Conservation (phyloP, 2,797 vertebrate genomes). For the Acanthornis magna region DNA sequence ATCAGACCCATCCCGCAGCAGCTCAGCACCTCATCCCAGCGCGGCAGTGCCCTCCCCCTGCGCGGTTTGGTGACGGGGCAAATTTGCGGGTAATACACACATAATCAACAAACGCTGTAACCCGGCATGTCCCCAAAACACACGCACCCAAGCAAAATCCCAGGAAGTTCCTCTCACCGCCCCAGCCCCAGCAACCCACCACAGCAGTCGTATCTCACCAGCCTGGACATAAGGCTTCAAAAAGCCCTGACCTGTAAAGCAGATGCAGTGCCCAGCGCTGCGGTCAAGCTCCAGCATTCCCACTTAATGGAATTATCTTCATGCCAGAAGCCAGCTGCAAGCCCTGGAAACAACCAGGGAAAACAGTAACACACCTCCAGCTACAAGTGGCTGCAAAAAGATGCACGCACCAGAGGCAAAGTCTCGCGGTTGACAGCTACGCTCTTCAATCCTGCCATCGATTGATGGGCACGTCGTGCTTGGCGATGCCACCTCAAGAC, state of each 20-base stretch:
- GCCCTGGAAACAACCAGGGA: not conserved
- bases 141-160: rapidly evolving
- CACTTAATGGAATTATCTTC: not conserved
- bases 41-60: rapidly evolving
- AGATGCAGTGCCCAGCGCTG: rapidly evolving
- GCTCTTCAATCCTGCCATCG: rapidly evolving
- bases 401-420: not conserved
- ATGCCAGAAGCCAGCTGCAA: not conserved
- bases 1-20: not conserved
- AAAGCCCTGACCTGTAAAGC: not conserved
- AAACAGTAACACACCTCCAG: not conserved
- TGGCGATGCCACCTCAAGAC: not conserved
- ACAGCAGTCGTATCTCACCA: not conserved
- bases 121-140: rapidly evolving
- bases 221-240: not conserved
- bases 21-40: not conserved
- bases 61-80: rapidly evolving
- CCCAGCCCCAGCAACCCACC: not conserved
- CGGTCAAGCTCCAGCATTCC: rapidly evolving
- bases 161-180: not conserved
- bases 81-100: rapidly evolving
- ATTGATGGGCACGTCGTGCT: rapidly evolving
- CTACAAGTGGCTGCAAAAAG: rapidly evolving
- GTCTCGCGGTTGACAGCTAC: not conserved
- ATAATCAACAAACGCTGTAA: not conserved